These are phyloP conservation scores for Lucilia sericata DNA, from an alignment of 1,140 invertebrate genomes.

Conservation along the genomic window DNA sequence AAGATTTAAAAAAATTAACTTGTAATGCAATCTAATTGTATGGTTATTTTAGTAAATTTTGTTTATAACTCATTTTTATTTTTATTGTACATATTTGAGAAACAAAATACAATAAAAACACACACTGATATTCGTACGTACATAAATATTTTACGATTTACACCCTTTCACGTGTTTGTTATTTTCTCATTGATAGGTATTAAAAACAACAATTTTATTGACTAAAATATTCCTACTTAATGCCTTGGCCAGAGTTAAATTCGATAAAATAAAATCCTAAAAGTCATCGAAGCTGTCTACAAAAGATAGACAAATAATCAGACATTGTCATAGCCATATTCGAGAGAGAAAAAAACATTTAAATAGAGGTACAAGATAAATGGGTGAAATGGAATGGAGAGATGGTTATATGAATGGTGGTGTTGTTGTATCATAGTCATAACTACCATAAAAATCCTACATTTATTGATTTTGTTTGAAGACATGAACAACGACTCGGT, in stretches of 20 bases:
- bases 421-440: not conserved
- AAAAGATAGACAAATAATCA: conserved; percentile 10
- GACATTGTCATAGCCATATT: not conserved
- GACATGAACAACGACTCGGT: not conserved
- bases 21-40: not conserved
- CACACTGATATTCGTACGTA: not conserved
- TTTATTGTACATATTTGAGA: not conserved
- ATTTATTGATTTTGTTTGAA: conserved; percentile 31
- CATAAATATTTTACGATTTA: not conserved
- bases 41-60: not conserved
- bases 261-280: not conserved
- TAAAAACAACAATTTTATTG: too few relatives aligned
- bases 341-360: too few relatives aligned
- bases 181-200: not conserved
- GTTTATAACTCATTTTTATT: not conserved
- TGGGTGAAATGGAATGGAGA: not conserved
- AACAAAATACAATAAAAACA: too few relatives aligned
- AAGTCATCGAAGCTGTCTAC: conserved; percentile 2
- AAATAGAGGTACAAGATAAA: too few relatives aligned
- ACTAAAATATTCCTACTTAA: not conserved
- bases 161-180: conserved; percentile 9
- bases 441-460: not conserved
- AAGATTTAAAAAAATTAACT: too few relatives aligned
- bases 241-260: not conserved
- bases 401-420: not conserved